Conservation (phyloP, 2,888 invertebrate genomes). For the Gymnoscelis rufifasciata region DNA sequence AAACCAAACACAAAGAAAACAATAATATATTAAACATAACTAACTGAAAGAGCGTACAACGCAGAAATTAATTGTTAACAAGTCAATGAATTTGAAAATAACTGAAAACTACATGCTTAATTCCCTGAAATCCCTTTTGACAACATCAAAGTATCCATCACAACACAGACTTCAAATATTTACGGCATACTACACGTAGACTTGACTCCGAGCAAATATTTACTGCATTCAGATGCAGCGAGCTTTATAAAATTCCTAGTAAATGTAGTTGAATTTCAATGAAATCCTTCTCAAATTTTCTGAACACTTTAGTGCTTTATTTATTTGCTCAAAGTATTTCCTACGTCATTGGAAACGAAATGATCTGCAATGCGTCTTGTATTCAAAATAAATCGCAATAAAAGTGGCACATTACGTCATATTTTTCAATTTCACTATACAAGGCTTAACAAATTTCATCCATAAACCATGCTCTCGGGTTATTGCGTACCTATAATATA, state of each 20-base stretch:
- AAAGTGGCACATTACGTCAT: not conserved
- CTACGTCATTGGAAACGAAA: not conserved
- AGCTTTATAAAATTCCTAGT: slow-evolving; percentile 2
- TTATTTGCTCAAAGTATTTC: not conserved
- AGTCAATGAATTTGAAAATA: not conserved
- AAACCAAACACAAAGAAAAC: too few species aligned
- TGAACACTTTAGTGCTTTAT: slow-evolving; percentile 1
- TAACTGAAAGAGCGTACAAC: too few species aligned
- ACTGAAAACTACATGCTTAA: not conserved
- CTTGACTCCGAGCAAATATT: slow-evolving; percentile 2
- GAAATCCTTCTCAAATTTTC: slow-evolving; percentile 3
- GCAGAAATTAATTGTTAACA: not conserved
- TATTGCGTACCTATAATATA: too few species aligned
- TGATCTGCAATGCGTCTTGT: slow-evolving; percentile 1
- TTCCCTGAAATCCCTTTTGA: not conserved
- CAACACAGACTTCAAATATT: not conserved
- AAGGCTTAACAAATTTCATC: too few species aligned
- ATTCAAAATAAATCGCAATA: not conserved
- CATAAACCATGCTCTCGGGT: too few species aligned
- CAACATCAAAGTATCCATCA: not conserved
- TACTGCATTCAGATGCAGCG: not conserved
- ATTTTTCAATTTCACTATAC: too few species aligned
- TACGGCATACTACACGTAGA: not conserved
- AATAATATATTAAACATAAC: too few species aligned
- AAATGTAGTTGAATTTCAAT: not conserved